Base-by-base conservation (phyloP, 2,797 vertebrate species). In the Urosaurus nigricauda region DNA sequence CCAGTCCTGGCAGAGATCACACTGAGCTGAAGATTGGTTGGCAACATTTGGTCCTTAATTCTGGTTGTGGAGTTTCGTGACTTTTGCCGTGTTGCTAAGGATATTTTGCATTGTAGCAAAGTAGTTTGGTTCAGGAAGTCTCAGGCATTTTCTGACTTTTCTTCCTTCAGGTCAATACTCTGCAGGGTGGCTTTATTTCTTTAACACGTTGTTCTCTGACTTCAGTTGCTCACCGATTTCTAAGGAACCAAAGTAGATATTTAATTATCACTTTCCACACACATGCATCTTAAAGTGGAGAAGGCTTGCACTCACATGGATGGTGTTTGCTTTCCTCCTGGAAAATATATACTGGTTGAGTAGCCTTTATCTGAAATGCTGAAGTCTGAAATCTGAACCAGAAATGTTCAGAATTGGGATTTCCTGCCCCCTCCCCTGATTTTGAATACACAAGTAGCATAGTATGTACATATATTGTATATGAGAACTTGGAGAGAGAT, bases 161-260 rank as follows among this genome's bases (percentile, higher is more conserved):
- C 86, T 82, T 85, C 93, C 92, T 90, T 89, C 88, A 90, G 81
- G n/a, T 95, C 94, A 95, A 79, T 94, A 87, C 82, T 83, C 75
- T 73, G 26, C 70, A 32, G 88, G 92, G 65, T 0, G 47, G 77
- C 80, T 85, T 81, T 84, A 94, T 84, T 86, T 51, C 83, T 29
- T 88, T 65, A 85, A 92, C 94, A 92, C 88, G 68, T 88, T 94
- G 90, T 87, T 91, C 87, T 92, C 79, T 87, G 86, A 73, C 47
- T 91, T 60, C 70, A 86, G n/a, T 85, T 14, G 90, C 94, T 93
- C 5, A 81, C 89, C 86, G 80, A 16, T 0, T 1, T 63, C 58
- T 83, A n/a, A 58, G 85, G 65, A 84, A 83, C 84, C 93, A 94
- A 80, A n/a, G 75, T 47, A 94, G 51, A 56, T 84, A 81, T 32